phyloP scores from a whole-genome alignment of 1,140 invertebrate genomes.

The Proctacanthus coquilletti region DNA sequence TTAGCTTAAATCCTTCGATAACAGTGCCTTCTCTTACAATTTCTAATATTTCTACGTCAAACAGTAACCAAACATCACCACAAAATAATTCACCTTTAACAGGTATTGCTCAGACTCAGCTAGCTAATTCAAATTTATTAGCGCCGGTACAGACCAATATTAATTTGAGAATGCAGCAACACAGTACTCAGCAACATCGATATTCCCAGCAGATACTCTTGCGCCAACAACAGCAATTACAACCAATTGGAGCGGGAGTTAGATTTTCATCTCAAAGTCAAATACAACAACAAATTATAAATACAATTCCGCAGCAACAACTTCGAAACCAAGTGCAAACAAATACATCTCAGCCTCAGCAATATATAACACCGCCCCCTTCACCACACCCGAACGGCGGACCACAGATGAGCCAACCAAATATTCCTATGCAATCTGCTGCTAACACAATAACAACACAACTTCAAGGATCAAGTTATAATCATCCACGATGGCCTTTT shows the following conservation, averaged over 20 bases:
- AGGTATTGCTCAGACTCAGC: constrained; percentile 18
- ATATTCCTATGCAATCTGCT: constrained; percentile 8
- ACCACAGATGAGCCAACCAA: constrained; percentile 12
- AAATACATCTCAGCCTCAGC: constrained; percentile 24
- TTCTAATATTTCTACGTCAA: neutral
- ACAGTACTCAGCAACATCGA: constrained; percentile 18
- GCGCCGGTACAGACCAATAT: no score
- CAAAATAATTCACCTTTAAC: no score
- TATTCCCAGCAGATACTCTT: constrained; percentile 8
- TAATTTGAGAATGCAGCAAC: constrained; percentile 19
- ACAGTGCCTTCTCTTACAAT: constrained; percentile 7
- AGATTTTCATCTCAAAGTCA: constrained; percentile 30
- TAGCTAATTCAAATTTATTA: no score
- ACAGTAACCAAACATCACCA: neutral
- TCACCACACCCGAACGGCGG: constrained; percentile 13
- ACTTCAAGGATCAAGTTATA: constrained; percentile 11
- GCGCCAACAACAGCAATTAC: constrained; percentile 10
- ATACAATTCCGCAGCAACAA: constrained; percentile 13
- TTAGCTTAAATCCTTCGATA: constrained; percentile 4
- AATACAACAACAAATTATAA: constrained; percentile 12
- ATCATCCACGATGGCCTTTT: constrained; percentile 34
- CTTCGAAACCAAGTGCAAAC: constrained; percentile 13
- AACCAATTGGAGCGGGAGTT: constrained; percentile 15
- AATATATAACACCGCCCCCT: constrained; percentile 25
- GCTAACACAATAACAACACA: constrained; percentile 10